Base-by-base conservation (phyloP, 2,797 vertebrate species). In the Hemitrygon akajei region DNA sequence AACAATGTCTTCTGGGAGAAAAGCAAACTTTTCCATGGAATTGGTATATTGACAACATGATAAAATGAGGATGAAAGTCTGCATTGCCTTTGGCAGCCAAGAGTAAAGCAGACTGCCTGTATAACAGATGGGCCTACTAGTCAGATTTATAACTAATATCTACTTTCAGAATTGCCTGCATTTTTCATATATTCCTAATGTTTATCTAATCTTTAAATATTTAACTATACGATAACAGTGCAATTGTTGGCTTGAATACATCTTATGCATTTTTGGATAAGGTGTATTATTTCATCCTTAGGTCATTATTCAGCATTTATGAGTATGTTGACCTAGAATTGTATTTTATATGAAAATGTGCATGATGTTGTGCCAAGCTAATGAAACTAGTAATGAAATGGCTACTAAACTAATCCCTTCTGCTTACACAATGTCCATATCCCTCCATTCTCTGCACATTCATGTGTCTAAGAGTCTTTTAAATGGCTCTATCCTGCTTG, bases 1-100 rank as follows among this genome's bases (percentile, higher is more conserved):
- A 92, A 92, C 91, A 92, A 75, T 56, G 91, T 34, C 40, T 69
- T 69, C 91, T 92, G 71, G 91, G 91, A 75, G 91, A 92, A 92
- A 56, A 66, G 69, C 69, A 93, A 89, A 89, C 86, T 30, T 76
- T 76, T 58, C 47, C 73, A 93, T 93, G 34, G 91, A 93, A 76
- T 56, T 56, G 47, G 91, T 76, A 30, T 75, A 71, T 27, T 75
- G 37, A 75, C 69, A 92, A 92, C 34, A 75, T 76, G 66, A 76
- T 76, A 93, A 56, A 76, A 93, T 73, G 71, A 40, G 73, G 73
- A 75, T 30, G 91, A 76, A 93, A 93, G 27, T 47, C 22, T 47
- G 40, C 66, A 92, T 75, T 92, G 71, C 63, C 37, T 93, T 92
- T 22, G 63, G 27, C 69, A 66, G 66, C 40, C 69, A 30, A 25